Evolutionary conservation across 35 echinoderm and acorn worm species (phyloP), one percentile per base, ranked within the genome.

Genomic region (Apostichopus parvimensis): DNA sequence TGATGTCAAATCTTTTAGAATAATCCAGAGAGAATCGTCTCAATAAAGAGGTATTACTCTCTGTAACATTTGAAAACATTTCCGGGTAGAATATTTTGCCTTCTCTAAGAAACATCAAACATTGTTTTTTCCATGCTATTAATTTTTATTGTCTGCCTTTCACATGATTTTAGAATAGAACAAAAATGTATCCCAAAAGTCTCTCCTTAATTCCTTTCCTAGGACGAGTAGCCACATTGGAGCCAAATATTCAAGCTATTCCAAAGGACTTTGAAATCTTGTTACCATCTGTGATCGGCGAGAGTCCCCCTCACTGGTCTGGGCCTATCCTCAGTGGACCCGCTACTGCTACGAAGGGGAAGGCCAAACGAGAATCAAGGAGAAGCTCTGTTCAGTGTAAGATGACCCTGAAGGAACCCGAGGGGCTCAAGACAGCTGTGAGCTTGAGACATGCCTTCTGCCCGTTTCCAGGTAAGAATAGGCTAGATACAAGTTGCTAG

Each of bases 191-290:
- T 45, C 34, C 2, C 2, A 3, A 45, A 45, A 45, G 34, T 4
- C 2, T 45, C 2, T 45, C 34, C 34, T 4, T 45, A 45, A 45
- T 45, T 45, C 34, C 34, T 45, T 83, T 14, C 34, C 24, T 52
- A 96, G 95, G 95, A 45, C 79, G 95, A 73, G 95, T 96, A 0
- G 88, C 95, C 2, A 92, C 88, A 53, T 53, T 92, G 64, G 97
- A 98, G 34, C 97, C 97, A 9, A 99, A 96, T 88, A 92, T 99
- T 56, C 97, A 99, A 60, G 87, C 95, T 13, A 96, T 99, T 21
- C 97, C 97, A n/a, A 96, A 92, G 57, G 97, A 99, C 57, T 99
- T 99, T 96, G 97, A 99, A 79, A 99, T 99, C 85, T 65, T 92
- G 23, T 92, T 99, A 91, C 97, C 97, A 13, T 96, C 97, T 13